Percentiles rank a stretch among this genome's conserved stretches.
Evolutionary conservation across 1,140 invertebrate species (phyloP).

Genomic region (Drosophila ironensis): DNA sequence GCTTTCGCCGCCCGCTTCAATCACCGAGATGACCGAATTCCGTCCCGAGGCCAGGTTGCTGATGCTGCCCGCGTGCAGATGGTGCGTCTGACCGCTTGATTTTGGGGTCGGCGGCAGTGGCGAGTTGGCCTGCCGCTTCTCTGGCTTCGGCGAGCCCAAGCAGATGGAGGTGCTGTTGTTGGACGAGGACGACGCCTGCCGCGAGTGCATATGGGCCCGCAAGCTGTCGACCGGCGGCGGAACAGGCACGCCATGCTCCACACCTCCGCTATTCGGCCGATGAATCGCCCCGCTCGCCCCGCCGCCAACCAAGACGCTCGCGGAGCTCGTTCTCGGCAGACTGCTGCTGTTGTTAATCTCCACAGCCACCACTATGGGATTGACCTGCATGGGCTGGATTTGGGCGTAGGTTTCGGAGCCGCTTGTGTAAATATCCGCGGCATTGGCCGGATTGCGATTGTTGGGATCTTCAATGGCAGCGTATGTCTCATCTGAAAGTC

Average conservation of each 20-base stretch:
- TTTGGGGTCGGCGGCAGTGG: slow-evolving; percentile 89
- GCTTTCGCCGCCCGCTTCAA: slow-evolving; percentile 58
- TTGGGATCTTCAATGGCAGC: slow-evolving; percentile 93
- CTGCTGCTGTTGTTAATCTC: slow-evolving; percentile 82
- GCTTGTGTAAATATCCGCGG: slow-evolving; percentile 85
- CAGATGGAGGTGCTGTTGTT: slow-evolving; percentile 88
- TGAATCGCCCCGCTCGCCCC: slow-evolving; percentile 6
- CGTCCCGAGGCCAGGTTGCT: slow-evolving; percentile 80
- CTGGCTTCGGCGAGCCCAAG: slow-evolving; percentile 90
- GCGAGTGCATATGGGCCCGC: slow-evolving; percentile 79
- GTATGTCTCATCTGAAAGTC: slow-evolving; percentile 91
- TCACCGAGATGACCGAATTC: slow-evolving; percentile 81
- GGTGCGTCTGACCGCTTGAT: slow-evolving; percentile 64
- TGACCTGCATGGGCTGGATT: slow-evolving; percentile 86
- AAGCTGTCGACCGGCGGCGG: slow-evolving; percentile 74
- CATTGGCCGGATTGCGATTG: slow-evolving; percentile 84
- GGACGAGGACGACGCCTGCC: slow-evolving; percentile 87
- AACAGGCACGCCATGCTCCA: slow-evolving; percentile 55
- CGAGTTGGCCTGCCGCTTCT: slow-evolving; percentile 93
- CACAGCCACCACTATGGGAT: slow-evolving; percentile 83
- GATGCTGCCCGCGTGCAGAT: slow-evolving; percentile 62
- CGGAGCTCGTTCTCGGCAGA: slow-evolving; percentile 10
- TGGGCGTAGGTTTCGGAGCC: slow-evolving; percentile 95
- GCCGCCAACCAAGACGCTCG: background rate
- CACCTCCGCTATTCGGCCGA: slow-evolving; percentile 13